These are phyloP conservation scores for Heliconius aoede DNA, from an alignment of 2,888 invertebrate genomes.

Conservation along the genomic window DNA sequence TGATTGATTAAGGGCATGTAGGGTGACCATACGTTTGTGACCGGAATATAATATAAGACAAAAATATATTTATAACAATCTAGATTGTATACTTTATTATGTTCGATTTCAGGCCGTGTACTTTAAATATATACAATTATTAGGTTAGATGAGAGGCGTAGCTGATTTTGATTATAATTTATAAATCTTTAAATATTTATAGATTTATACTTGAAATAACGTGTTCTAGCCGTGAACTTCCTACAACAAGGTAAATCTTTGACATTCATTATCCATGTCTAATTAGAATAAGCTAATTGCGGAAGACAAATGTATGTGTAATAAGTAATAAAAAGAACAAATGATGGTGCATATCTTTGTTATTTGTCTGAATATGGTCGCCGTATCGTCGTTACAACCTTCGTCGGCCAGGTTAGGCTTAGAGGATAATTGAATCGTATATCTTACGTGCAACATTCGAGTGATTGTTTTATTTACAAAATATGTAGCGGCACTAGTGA, in stretches of 20 bases:
- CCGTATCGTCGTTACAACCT: slow-evolving; percentile 11
- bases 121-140: too few species aligned
- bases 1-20: slow-evolving; percentile 31
- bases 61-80: too few species aligned
- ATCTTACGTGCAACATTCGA: background rate
- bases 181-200: too few species aligned
- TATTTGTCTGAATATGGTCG: slow-evolving; percentile 16
- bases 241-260: background rate
- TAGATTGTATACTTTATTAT: too few species aligned
- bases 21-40: slow-evolving; percentile 17
- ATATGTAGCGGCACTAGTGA: too few species aligned
- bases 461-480: background rate
- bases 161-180: too few species aligned
- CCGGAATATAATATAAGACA: background rate
- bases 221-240: background rate
- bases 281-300: background rate
- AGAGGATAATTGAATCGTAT: slow-evolving; percentile 27
- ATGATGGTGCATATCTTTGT: background rate
- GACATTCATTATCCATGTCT: background rate
- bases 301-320: too few species aligned
- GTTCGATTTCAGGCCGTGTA: too few species aligned
- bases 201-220: background rate
- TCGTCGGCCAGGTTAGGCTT: slow-evolving; percentile 22
- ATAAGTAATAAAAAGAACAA: background rate
- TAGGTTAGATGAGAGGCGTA: too few species aligned